These are phyloP conservation scores for Pterophyllum scalare DNA, from an alignment of 2,113 vertebrate species.

Conservation along the genomic window DNA sequence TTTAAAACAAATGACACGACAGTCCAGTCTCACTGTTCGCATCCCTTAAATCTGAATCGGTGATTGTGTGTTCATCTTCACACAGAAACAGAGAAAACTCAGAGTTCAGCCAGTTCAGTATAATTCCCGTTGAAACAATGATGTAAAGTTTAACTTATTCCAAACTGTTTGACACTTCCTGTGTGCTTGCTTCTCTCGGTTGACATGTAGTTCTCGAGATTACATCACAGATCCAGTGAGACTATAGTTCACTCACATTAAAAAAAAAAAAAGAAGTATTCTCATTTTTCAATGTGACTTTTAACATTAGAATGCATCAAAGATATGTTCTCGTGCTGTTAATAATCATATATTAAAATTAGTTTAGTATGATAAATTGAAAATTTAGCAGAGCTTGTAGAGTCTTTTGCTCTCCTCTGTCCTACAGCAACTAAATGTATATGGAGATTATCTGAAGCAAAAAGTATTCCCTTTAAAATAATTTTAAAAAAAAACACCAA, in stretches of 20 bases:
- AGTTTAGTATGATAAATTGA: constrained; percentile 7
- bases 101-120: background rate
- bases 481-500: background rate
- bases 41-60: background rate
- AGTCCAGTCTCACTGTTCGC: background rate
- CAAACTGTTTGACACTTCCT: background rate
- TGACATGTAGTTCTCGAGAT: constrained; percentile 26
- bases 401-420: constrained; percentile 11
- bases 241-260: background rate
- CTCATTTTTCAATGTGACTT: background rate
- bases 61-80: too few relatives aligned
- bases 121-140: background rate
- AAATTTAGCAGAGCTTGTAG: background rate
- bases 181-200: constrained; percentile 15
- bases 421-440: background rate
- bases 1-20: background rate
- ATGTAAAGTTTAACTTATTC: constrained; percentile 17
- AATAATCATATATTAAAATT: constrained; percentile 9
- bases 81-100: background rate
- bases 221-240: constrained; percentile 32
- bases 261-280: background rate
- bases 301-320: constrained; percentile 6
- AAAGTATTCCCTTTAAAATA: constrained; percentile 28
- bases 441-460: constrained; percentile 10
- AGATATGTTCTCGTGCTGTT: constrained; percentile 30